These are phyloP conservation scores for Catharus bicknelli DNA, from an alignment of 2,113 vertebrate species.

Conservation along the genomic window DNA sequence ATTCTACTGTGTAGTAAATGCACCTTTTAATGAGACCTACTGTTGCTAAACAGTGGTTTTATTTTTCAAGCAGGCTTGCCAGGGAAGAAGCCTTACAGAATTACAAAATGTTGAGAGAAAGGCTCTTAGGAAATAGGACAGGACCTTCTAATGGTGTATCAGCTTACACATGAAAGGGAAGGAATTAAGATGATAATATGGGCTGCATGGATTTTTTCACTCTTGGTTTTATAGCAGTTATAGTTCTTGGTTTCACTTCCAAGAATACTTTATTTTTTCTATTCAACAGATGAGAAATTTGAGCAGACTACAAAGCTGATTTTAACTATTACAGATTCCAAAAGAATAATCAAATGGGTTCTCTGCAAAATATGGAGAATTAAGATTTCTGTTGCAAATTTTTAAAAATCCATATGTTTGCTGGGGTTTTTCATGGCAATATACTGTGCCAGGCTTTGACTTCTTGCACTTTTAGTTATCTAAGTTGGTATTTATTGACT, in stretches of 20 bases:
- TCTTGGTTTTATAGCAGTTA: not conserved
- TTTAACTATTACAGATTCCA: not conserved
- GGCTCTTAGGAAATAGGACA: not conserved
- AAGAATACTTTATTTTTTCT: not conserved
- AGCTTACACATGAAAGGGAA: not conserved
- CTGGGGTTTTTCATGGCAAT: not conserved
- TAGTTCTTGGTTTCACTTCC: not conserved
- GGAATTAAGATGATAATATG: not conserved
- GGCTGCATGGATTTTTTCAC: not conserved
- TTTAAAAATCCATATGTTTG: not conserved
- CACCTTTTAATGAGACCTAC: slow-evolving; percentile 41
- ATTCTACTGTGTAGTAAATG: slow-evolving; percentile 14
- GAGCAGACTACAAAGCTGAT: not conserved
- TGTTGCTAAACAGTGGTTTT: slow-evolving; percentile 14
- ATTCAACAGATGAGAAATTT: not conserved
- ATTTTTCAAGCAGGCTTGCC: slow-evolving; percentile 19
- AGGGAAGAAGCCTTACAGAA: not conserved
- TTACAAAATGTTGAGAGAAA: not conserved
- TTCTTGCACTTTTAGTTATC: not conserved
- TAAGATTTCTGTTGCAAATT: not conserved
- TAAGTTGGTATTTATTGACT: not conserved
- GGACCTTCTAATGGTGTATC: not conserved
- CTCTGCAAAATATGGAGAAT: not conserved
- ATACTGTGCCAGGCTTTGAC: not conserved
- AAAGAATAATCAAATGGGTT: not conserved